Conservation (phyloP, 2,113 vertebrate genomes). For the Calidris pygmaea region DNA sequence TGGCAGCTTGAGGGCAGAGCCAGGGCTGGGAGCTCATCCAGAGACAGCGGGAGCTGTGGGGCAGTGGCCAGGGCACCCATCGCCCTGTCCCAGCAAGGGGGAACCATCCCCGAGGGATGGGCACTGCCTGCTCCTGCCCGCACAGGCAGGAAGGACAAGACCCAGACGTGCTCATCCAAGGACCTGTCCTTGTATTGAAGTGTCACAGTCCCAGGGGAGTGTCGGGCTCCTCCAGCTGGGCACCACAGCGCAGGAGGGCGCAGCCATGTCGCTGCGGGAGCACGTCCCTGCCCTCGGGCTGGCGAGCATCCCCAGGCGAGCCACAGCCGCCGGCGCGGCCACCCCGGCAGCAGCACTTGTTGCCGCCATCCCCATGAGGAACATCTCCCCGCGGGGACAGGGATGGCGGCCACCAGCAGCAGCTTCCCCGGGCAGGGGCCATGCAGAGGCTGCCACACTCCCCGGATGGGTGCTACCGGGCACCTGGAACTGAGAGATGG, state of each 20-base stretch:
- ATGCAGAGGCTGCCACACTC: background rate
- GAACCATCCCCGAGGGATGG: background rate
- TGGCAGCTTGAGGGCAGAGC: background rate
- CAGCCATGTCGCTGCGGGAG: accelerated
- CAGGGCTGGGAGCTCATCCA: background rate
- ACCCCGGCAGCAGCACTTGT: background rate
- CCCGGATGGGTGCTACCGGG: accelerated
- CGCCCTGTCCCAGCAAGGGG: accelerated
- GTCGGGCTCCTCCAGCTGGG: background rate
- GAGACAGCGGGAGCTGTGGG: background rate
- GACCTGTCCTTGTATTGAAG: constrained; percentile 32
- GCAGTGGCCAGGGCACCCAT: background rate
- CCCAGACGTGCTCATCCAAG: constrained; percentile 25
- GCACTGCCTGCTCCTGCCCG: background rate
- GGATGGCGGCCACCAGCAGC: background rate
- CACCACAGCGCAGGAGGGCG: accelerated
- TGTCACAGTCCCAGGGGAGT: background rate
- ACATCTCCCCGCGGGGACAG: accelerated
- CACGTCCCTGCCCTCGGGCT: accelerated
- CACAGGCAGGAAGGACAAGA: constrained; percentile 17
- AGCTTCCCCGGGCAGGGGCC: background rate
- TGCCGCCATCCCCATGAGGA: background rate
- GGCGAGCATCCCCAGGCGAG: background rate
- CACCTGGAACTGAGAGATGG: background rate
- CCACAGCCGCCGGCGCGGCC: background rate